Base-by-base conservation (phyloP, 2,797 vertebrate species). In the Taeniopygia guttata region DNA sequence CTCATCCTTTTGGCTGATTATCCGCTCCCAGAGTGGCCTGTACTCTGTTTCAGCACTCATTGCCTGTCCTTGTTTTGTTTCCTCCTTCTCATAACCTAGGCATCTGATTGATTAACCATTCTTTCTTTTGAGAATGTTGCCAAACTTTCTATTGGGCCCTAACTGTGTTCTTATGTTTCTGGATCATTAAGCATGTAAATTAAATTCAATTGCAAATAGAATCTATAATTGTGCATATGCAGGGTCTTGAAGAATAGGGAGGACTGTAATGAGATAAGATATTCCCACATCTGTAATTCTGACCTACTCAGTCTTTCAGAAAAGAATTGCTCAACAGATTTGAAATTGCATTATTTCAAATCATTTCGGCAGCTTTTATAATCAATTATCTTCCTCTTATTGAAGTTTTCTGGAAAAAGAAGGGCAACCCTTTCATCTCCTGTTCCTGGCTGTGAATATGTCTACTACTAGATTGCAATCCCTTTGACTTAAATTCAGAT, bases 251-350 rank as follows among this genome's bases (percentile, higher is more conserved):
- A 95, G 75, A 95, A 92, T 51, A 68, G 38, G 67, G 55, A 92
- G 32, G 43, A 75, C 80, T 95, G 96, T 92, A 94, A 67, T 86
- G 69, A 94, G 46, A 58, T 72, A 74, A 95, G 68, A 80, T 89
- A 81, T 95, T 91, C 93, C 83, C 72, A 73, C 73, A 88, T 93
- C 78, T 94, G 64, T 96, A 85, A 83, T 97, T 93, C 87, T 94
- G 76, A 86, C 82, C 80, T 93, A 80, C 63, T 90, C 85, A 62
- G 72, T 95, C 90, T 95, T 96, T 96, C 73, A 75, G 86, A 96
- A 94, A 92, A 66, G 62, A 92, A 94, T 91, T 96, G 90, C 92
- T 94, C 83, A 93, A 92, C 52, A 90, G 88, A 93, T 96, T 92
- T 93, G 89, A 94, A 97, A 94, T 54, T 72, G 72, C 81, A 89